phyloP scores from a whole-genome alignment of 2,888 invertebrate genomes.

The Icerya purchasi region DNA sequence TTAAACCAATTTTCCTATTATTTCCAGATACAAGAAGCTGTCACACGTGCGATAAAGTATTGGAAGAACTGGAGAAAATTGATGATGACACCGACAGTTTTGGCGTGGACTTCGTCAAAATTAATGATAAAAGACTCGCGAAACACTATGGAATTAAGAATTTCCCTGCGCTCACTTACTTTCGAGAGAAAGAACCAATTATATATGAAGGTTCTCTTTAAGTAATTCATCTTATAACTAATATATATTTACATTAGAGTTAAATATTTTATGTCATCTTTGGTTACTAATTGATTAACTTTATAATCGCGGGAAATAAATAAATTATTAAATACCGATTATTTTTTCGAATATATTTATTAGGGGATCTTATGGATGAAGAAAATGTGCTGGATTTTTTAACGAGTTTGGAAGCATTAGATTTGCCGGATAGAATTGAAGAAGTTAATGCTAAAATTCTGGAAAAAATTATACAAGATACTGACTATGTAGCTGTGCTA shows the following conservation, averaged over 20 bases:
- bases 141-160: slow-evolving; percentile 89
- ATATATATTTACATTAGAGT: background rate
- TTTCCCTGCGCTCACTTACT: slow-evolving; percentile 90
- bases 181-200: slow-evolving; percentile 87
- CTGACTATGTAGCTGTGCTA: slow-evolving; percentile 74
- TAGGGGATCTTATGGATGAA: slow-evolving; percentile 86
- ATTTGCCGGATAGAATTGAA: slow-evolving; percentile 81
- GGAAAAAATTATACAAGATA: slow-evolving; percentile 72
- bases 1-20: slow-evolving; percentile 13
- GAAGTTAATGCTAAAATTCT: slow-evolving; percentile 82
- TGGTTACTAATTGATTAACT: too few relatives aligned
- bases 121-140: slow-evolving; percentile 86
- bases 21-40: slow-evolving; percentile 69
- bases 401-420: slow-evolving; percentile 85
- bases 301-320: too few relatives aligned
- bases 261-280: background rate
- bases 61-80: slow-evolving; percentile 79
- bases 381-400: slow-evolving; percentile 81
- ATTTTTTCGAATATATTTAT: too few relatives aligned
- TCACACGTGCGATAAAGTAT: slow-evolving; percentile 73
- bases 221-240: slow-evolving; percentile 4
- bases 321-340: too few relatives aligned
- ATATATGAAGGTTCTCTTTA: slow-evolving; percentile 45
- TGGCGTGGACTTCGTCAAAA: slow-evolving; percentile 86
- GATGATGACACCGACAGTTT: slow-evolving; percentile 88